These are phyloP conservation scores for Anadara kagoshimensis DNA, from an alignment of 1,140 invertebrate species.

Conservation along the genomic window DNA sequence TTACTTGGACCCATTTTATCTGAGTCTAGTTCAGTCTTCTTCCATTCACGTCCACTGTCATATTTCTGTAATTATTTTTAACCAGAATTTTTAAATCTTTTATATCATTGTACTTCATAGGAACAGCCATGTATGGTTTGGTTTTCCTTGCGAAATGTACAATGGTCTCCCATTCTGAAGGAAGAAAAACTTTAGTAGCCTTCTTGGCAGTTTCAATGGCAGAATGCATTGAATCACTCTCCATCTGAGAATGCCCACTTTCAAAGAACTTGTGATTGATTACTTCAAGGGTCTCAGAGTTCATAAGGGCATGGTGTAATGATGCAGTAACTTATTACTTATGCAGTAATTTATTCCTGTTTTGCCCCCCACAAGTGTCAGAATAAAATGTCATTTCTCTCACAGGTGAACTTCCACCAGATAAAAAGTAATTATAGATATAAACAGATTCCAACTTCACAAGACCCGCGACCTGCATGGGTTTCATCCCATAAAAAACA, in stretches of 20 bases:
- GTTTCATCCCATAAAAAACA: background rate
- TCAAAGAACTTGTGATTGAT: too few species aligned
- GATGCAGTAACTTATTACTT: constrained; percentile 44
- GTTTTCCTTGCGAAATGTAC: constrained; percentile 10
- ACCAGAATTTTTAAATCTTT: too few species aligned
- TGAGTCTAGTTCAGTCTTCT: too few species aligned
- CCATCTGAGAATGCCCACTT: too few species aligned
- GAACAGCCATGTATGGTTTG: constrained; percentile 7
- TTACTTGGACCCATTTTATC: too few species aligned
- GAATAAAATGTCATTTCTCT: background rate
- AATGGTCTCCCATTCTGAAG: too few species aligned
- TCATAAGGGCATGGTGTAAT: constrained; percentile 13
- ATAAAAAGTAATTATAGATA: background rate
- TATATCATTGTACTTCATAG: too few species aligned
- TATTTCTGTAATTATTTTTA: too few species aligned
- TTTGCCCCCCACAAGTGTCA: constrained; percentile 10
- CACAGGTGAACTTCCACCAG: background rate
- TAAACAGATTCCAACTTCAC: constrained; percentile 2
- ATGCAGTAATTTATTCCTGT: constrained; percentile 11
- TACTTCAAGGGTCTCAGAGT: too few species aligned
- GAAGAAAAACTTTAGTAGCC: too few species aligned
- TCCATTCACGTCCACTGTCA: too few species aligned
- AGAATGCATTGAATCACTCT: too few species aligned
- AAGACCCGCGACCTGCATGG: background rate
- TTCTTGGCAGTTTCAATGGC: constrained; percentile 17